Evolutionary conservation across 2,113 vertebrate species (phyloP).

Genomic region (Podocnemis expansa): DNA sequence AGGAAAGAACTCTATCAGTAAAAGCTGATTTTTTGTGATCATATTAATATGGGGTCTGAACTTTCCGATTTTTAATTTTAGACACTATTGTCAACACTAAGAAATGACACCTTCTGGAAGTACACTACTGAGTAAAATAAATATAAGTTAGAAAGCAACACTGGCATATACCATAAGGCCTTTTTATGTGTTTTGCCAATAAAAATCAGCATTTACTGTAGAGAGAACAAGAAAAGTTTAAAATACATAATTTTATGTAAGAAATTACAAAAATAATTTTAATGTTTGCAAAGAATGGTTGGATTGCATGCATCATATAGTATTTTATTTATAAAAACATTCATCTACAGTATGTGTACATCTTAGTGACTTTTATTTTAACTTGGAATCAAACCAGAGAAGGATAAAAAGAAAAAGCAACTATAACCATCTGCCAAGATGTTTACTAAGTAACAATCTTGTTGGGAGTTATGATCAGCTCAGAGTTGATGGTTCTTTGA

Average conservation of each 20-base stretch:
- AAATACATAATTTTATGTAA: neutral
- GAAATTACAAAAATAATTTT: neutral
- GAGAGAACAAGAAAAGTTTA: slow-evolving; percentile 20
- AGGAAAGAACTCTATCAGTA: neutral
- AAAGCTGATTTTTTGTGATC: neutral
- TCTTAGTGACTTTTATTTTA: neutral
- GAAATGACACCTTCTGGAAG: neutral
- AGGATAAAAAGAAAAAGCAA: slow-evolving; percentile 9
- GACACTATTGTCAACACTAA: neutral
- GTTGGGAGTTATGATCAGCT: neutral
- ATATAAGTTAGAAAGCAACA: slow-evolving; percentile 29
- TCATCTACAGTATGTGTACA: neutral
- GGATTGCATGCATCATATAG: slow-evolving; percentile 15
- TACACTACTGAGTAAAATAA: slow-evolving; percentile 32
- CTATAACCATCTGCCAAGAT: neutral
- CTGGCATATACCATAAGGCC: neutral
- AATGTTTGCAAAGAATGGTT: slow-evolving; percentile 24
- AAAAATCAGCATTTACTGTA: slow-evolving; percentile 16
- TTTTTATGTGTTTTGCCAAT: slow-evolving; percentile 4
- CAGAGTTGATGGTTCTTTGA: neutral
- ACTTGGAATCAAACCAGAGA: neutral
- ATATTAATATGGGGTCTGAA: neutral
- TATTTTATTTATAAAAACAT: slow-evolving; percentile 37
- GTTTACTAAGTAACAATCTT: neutral
- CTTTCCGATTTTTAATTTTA: slow-evolving; percentile 9